Conservation (phyloP, 2,113 vertebrate species). For the Zosterops hypoxanthus region DNA sequence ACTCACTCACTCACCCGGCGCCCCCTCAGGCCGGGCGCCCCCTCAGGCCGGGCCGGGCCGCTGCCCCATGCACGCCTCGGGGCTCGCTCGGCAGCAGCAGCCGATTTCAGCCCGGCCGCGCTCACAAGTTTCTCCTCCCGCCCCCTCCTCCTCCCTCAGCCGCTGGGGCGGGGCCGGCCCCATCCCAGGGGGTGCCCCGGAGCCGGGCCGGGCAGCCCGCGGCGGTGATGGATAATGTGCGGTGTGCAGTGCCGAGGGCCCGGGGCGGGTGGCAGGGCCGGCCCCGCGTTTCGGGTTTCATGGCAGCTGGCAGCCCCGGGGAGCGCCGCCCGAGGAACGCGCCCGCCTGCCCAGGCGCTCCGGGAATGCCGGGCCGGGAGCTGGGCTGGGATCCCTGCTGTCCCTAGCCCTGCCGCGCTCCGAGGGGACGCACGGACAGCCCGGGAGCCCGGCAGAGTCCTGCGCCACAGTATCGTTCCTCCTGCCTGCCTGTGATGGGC, state of each 20-base stretch:
- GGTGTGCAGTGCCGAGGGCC: neutral
- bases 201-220: neutral
- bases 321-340: neutral
- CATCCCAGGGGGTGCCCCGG: neutral
- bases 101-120: neutral
- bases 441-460: no score
- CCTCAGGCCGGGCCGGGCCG: neutral
- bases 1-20: neutral
- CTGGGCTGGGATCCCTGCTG: neutral
- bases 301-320: neutral
- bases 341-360: neutral
- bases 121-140: neutral
- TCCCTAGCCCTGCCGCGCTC: neutral
- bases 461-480: no score
- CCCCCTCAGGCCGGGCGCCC: no score
- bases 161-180: neutral
- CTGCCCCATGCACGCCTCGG: neutral
- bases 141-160: neutral
- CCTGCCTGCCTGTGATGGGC: neutral
- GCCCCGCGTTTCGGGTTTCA: slow-evolving; percentile 60
- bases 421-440: neutral
- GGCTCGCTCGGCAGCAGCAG: neutral
- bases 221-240: neutral
- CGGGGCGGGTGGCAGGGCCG: neutral
- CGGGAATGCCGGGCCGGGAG: neutral